A percentile compares a stretch with the other conserved stretches of the same genome.
These are phyloP conservation scores for Amazona guildingii DNA, from an alignment of 2,113 vertebrate species.

Conservation along the genomic window DNA sequence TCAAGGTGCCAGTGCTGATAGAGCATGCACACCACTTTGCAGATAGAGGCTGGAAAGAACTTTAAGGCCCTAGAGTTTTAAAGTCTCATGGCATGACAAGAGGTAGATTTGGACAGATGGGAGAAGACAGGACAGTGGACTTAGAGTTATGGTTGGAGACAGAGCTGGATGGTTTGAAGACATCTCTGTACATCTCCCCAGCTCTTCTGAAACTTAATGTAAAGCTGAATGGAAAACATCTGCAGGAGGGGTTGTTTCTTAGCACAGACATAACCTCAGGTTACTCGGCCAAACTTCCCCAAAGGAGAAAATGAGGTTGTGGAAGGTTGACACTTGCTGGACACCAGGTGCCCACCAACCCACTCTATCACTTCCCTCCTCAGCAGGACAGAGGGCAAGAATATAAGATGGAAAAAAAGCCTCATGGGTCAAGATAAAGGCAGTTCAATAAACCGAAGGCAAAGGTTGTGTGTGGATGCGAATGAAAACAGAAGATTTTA, in stretches of 20 bases:
- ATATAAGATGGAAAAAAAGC: neutral
- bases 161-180: neutral
- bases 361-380: neutral
- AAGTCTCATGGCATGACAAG: neutral
- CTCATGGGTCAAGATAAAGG: neutral
- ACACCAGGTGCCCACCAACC: neutral
- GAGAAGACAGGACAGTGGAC: neutral
- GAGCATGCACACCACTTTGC: fast-evolving
- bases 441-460: neutral
- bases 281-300: neutral
- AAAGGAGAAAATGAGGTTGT: neutral
- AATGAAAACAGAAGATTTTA: neutral
- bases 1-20: neutral
- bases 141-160: neutral
- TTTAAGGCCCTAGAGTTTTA: neutral
- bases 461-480: neutral
- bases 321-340: neutral
- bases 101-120: neutral
- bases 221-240: neutral
- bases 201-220: no score
- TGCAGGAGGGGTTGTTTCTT: neutral
- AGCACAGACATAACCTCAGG: neutral
- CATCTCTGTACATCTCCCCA: neutral
- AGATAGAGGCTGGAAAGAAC: neutral
- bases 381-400: neutral